Evolutionary conservation across 2,888 invertebrate genomes (phyloP), one percentile per base, ranked within the genome.

Genomic region (Anorthoa munda): DNA sequence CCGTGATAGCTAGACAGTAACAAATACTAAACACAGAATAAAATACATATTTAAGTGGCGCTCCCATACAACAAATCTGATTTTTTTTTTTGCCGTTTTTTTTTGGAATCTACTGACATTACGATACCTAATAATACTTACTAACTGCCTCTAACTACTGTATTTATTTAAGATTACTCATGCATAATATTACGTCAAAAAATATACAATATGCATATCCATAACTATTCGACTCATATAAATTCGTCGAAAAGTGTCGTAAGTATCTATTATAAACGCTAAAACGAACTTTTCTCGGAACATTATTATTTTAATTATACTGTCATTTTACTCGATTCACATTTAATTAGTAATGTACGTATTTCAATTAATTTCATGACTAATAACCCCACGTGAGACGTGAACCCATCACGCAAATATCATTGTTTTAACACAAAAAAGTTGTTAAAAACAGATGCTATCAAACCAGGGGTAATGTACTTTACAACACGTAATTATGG

Each of bases 391-490:
- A 39, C 39, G 39, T 39, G 39, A 39, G 39, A 89, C 92, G 89
- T 89, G 88, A 89, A 87, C 85, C 75, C 88, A 89, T 89, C 89
- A 91, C 84, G 86, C 86, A 74, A 86, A 85, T 85, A 91, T 92
- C 92, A 91, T 91, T 90, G 91, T 92, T 91, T 92, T 90, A 91
- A 92, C 90, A 92, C 90, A 92, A 92, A 92, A 92, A 90, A 89
- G 86, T 87, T 91, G 90, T 91, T 90, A 92, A 92, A 92, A 91
- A 88, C 88, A 88, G 93, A 92, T 94, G 86, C 58, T 92, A 93
- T 93, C 93, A 82, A 82, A 68, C 7, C 7, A 55, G 65, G 87
- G 87, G 87, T 91, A 92, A 90, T 92, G 93, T 91, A 91, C 92
- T 92, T 89, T 91, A 94, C 93, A 93, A 93, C 90, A 86, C 84